Evolutionary conservation across 2,113 vertebrate genomes (phyloP).

Genomic region (Leptocoma aspasia): DNA sequence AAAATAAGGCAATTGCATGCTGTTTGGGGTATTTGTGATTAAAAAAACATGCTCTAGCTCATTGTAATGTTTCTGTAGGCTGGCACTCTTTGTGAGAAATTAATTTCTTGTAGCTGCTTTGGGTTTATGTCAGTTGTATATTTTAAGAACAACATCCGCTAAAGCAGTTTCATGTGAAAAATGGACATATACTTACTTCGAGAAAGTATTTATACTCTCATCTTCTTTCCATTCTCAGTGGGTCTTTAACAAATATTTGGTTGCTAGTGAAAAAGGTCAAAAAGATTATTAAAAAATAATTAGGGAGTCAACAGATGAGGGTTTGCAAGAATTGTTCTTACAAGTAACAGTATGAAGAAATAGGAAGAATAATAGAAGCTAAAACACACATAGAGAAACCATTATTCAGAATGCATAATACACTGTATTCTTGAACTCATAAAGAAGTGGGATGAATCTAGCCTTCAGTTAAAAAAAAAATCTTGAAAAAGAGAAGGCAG

Average conservation of each 20-base stretch:
- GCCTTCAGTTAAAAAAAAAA: not conserved
- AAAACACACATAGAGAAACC: not conserved
- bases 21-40: slow-evolving; percentile 40
- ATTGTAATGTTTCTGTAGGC: slow-evolving; percentile 38
- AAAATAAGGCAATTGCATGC: slow-evolving; percentile 38
- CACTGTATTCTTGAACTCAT: not conserved
- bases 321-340: not conserved
- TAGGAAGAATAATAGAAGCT: not conserved
- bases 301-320: not conserved
- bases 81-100: slow-evolving; percentile 45
- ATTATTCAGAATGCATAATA: not conserved
- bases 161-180: slow-evolving; percentile 60
- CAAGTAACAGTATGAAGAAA: not conserved
- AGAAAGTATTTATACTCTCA: not conserved
- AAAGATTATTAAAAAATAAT: not conserved
- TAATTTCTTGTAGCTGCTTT: slow-evolving; percentile 47
- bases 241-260: not conserved
- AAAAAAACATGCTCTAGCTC: slow-evolving; percentile 38
- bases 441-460: not conserved
- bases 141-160: slow-evolving; percentile 46
- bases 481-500: not conserved
- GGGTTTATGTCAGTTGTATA: slow-evolving; percentile 38
- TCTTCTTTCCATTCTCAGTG: not conserved
- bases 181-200: slow-evolving; percentile 52
- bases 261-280: not conserved